Evolutionary conservation across 2,888 invertebrate species (phyloP).

Genomic region (Lottia gigantea): DNA sequence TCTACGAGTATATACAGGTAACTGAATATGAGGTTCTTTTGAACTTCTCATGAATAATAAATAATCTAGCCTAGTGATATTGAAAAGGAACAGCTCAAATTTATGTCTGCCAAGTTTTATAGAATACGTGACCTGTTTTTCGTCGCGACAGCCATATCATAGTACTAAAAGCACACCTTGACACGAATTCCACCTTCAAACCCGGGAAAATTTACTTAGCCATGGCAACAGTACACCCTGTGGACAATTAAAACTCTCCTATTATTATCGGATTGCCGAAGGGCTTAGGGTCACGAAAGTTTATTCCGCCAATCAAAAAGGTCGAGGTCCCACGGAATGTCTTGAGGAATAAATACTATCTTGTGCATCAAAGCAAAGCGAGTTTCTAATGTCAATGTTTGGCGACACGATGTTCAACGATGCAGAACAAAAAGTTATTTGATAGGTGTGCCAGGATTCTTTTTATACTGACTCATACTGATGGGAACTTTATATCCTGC

Average conservation of each 20-base stretch:
- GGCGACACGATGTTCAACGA: conserved; percentile 5
- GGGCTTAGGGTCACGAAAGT: conserved; percentile 10
- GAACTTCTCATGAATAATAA: too few relatives aligned
- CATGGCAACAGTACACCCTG: conserved; percentile 7
- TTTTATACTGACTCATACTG: not conserved
- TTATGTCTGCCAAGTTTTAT: too few relatives aligned
- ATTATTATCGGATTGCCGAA: conserved; percentile 11
- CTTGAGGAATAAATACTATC: conserved; percentile 9
- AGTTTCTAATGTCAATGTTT: conserved; percentile 1
- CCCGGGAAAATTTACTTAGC: not conserved
- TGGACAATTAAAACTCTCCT: conserved; percentile 6
- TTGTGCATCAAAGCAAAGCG: conserved; percentile 10
- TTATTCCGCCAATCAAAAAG: conserved; percentile 10
- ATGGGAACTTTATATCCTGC: not conserved
- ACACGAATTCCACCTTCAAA: conserved; percentile 5
- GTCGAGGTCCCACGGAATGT: conserved; percentile 8
- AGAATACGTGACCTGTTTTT: too few relatives aligned
- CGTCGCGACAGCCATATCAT: too few relatives aligned
- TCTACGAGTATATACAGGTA: too few relatives aligned
- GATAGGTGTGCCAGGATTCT: conserved; percentile 11
- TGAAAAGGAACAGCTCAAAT: too few relatives aligned
- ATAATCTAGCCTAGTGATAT: too few relatives aligned
- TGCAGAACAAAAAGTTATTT: not conserved
- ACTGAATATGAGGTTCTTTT: too few relatives aligned
- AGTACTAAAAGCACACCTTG: not conserved